Base-by-base conservation (phyloP, 2,797 vertebrate species). In the Glyptemys insculpta region DNA sequence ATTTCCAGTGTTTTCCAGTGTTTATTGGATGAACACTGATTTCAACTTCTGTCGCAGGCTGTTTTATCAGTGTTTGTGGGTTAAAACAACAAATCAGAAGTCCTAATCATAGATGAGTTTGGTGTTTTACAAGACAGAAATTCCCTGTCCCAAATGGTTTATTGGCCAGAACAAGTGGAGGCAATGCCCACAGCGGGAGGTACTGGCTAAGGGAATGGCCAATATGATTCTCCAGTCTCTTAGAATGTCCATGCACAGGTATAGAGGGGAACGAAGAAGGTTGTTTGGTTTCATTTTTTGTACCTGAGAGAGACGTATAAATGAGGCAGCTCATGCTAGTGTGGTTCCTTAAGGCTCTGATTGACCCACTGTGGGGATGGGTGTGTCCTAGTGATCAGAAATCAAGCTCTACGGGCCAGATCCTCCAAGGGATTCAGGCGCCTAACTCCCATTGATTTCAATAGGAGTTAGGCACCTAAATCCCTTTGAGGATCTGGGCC, bases 41-140 rank as follows among this genome's bases (percentile, higher is more conserved):
- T 62, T 62, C 57, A 62, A 34, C 57, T 62, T 62, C 31, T 31
- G 31, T 62, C 31, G 31, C 12, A 31, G 59, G 29, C 31, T 65
- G 31, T 65, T 65, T 65, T n/a, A 65, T 34, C 31, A 12, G 34
- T 31, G 59, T 34, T 65, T 65, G n/a, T n/a, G 15, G 15, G 31
- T 65, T 65, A 65, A 34, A 65, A 65, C 16, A 65, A 34, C 31
- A 65, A 65, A 65, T n/a, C 59, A 65, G 31, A n/a, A 65, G 59
- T 7, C 31, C 31, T 65, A 65, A 94, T 80, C 2, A 1, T 34
- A 53, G 91, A 49, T 82, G 84, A 92, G 31, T 89, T 0, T 5
- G 62, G 62, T 81, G 37, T 49, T n/a, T 91, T 92, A 79, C 12
- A 92, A 96, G 85, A 93, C 41, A 88, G 18, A 87, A 14, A 53